Percentiles rank a stretch among this genome's conserved stretches.
These are phyloP conservation scores for Paracyclopina nana DNA, from an alignment of 1,140 invertebrate species.

Conservation along the genomic window DNA sequence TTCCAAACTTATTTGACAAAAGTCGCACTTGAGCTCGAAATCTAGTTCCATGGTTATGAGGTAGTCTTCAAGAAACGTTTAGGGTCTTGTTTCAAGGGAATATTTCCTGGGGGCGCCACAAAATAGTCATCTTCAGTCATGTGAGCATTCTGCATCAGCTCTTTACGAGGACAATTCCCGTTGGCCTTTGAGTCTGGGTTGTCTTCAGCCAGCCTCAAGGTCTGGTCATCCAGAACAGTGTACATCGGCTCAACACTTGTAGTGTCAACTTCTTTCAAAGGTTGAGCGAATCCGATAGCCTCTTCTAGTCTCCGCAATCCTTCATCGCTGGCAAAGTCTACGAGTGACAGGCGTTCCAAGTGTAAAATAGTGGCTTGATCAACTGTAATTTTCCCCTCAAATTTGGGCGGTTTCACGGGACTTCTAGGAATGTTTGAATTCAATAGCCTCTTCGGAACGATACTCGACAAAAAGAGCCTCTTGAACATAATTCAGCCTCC, in stretches of 20 bases:
- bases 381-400: no score
- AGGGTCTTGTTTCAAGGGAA: constrained; percentile 5
- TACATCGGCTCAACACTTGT: not conserved
- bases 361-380: no score
- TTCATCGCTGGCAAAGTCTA: not conserved
- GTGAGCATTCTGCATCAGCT: constrained; percentile 4
- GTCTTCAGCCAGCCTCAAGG: not conserved
- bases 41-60: no score
- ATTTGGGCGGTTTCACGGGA: no score
- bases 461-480: no score
- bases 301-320: not conserved
- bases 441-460: no score
- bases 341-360: not conserved
- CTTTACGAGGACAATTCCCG: no score
- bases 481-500: no score
- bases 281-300: not conserved
- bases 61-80: no score
- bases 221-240: not conserved
- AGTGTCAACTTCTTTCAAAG: not conserved
- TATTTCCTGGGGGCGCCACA: constrained; percentile 10
- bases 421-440: no score
- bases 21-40: no score
- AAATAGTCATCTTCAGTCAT: constrained; percentile 11
- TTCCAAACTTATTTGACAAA: no score
- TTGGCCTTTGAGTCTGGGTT: not conserved